Conservation (phyloP, 2,797 vertebrate species). For the Crotalus adamanteus region DNA sequence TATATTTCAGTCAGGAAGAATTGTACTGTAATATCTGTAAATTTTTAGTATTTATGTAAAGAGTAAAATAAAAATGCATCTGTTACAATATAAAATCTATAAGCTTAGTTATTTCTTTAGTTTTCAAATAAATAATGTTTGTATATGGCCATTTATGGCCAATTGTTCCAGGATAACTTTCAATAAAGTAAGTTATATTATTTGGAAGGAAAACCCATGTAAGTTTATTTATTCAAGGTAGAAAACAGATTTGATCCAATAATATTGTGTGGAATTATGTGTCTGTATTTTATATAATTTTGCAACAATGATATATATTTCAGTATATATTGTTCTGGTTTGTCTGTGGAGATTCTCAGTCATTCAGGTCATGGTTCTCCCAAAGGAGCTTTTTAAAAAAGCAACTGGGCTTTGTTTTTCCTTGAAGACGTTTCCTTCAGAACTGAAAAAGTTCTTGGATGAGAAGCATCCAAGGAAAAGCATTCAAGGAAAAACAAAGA, state of each 20-base stretch:
- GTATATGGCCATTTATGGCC: slow-evolving; percentile 8
- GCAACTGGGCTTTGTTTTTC: neutral
- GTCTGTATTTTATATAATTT: neutral
- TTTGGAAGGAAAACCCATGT: neutral
- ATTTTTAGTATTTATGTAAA: slow-evolving; percentile 34
- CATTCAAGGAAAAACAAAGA: neutral
- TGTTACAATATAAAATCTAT: slow-evolving; percentile 18
- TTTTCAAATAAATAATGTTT: neutral
- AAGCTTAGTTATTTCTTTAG: neutral
- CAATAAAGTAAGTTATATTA: neutral
- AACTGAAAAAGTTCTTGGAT: neutral
- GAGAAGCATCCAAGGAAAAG: neutral
- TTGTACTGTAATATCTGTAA: slow-evolving; percentile 28
- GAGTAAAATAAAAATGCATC: slow-evolving; percentile 32
- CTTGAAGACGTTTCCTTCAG: neutral
- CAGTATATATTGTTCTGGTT: neutral
- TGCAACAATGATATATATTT: neutral
- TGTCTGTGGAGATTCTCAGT: neutral
- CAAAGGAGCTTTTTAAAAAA: neutral
- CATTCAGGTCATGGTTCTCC: neutral
- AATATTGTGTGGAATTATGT: neutral
- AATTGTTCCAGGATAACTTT: neutral
- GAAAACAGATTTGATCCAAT: neutral
- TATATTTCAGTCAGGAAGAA: slow-evolving; percentile 36
- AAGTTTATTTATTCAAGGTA: neutral